These are phyloP conservation scores for Gonocerus acuteangulatus DNA, from an alignment of 2,888 invertebrate species.

Conservation along the genomic window DNA sequence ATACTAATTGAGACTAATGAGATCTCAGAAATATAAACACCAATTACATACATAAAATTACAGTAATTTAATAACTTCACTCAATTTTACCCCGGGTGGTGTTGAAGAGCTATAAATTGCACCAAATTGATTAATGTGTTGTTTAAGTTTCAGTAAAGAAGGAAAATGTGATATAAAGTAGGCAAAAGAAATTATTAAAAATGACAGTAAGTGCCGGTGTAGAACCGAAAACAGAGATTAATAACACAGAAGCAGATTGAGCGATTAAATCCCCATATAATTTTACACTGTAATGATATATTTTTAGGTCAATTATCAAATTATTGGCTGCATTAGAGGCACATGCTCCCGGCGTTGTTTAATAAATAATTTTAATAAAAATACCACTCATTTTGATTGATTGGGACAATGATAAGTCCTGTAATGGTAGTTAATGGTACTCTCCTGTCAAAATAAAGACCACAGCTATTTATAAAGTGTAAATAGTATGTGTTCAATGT, in stretches of 20 bases:
- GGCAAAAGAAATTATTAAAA: slow-evolving; percentile 11
- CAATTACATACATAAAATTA: no score
- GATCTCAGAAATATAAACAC: no score
- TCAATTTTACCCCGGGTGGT: no score
- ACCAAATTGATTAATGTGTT: no score
- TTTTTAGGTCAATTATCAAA: slow-evolving; percentile 15
- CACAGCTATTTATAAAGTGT: no score
- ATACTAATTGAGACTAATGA: no score
- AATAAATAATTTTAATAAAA: slow-evolving; percentile 1
- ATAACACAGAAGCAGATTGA: slow-evolving; percentile 7
- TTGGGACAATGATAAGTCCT: not conserved
- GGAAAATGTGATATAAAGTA: not conserved
- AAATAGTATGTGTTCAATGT: no score
- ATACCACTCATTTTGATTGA: not conserved
- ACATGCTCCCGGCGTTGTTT: slow-evolving; percentile 7
- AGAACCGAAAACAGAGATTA: not conserved
- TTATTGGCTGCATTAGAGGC: slow-evolving; percentile 1
- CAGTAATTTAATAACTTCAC: no score
- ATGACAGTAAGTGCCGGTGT: slow-evolving; percentile 2
- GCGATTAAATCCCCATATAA: slow-evolving; percentile 6
- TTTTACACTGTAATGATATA: slow-evolving; percentile 5
- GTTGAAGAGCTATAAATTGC: no score
- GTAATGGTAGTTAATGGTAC: no score
- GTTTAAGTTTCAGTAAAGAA: not conserved
- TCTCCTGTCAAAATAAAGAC: no score